Evolutionary conservation across 2,888 invertebrate genomes (phyloP).

Genomic region (Dorcus hopei): DNA sequence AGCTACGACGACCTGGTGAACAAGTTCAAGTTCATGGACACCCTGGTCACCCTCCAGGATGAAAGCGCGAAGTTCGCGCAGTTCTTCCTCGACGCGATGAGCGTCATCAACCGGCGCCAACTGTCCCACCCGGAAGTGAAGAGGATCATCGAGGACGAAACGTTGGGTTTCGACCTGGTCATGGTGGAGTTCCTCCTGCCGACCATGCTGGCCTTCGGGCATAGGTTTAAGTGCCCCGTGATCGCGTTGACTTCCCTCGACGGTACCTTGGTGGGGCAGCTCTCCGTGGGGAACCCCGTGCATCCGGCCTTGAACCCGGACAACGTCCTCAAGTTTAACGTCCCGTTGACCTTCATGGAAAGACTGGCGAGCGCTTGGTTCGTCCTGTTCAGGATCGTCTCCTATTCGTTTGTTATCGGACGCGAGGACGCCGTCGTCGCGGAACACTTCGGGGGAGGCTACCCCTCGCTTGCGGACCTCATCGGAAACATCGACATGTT

Average conservation of each 20-base stretch:
- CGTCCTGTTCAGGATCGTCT: neutral
- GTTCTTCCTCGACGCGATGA: slow-evolving; percentile 5
- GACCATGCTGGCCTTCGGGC: slow-evolving; percentile 18
- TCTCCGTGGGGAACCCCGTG: slow-evolving; percentile 28
- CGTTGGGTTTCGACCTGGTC: slow-evolving; percentile 26
- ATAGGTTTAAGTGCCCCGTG: slow-evolving; percentile 27
- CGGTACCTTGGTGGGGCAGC: slow-evolving; percentile 17
- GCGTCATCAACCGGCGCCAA: slow-evolving; percentile 10
- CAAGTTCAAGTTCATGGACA: slow-evolving; percentile 22
- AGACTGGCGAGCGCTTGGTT: slow-evolving; percentile 13
- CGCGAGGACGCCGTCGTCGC: neutral
- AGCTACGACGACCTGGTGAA: slow-evolving; percentile 33
- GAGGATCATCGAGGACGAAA: slow-evolving; percentile 15
- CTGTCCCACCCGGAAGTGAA: slow-evolving; percentile 16
- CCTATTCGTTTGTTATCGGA: neutral
- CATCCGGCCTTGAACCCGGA: slow-evolving; percentile 26
- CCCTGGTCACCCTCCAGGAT: slow-evolving; percentile 2
- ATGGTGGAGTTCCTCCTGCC: slow-evolving; percentile 26
- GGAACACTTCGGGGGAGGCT: slow-evolving; percentile 36
- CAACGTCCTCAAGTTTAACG: slow-evolving; percentile 18
- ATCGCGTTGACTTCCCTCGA: slow-evolving; percentile 29
- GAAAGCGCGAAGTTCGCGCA: slow-evolving; percentile 8
- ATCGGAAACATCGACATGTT: slow-evolving; percentile 38
- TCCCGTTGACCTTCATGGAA: slow-evolving; percentile 19
- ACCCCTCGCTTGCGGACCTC: slow-evolving; percentile 32